A percentile compares a stretch with the other conserved stretches of the same genome.
Evolutionary conservation across 64 coral and sea anemone species (phyloP).

Genomic region (Montipora sp.): DNA sequence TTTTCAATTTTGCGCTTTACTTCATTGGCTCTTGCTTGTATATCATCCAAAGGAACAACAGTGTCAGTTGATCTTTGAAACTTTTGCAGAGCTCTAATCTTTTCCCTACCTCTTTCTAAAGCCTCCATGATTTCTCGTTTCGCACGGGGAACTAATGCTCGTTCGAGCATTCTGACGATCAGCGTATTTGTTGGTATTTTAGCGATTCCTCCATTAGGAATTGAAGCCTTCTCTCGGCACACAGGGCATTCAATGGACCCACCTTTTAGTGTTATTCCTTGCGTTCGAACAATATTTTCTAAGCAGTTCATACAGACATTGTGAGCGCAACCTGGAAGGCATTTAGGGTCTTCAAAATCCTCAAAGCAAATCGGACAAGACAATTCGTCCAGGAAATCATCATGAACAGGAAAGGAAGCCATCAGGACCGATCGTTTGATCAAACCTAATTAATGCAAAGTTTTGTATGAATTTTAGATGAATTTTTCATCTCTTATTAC

Average conservation of each 20-base stretch:
- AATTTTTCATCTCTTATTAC: background rate
- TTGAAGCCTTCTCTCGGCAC: conserved; percentile 42
- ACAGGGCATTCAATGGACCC: conserved; percentile 61
- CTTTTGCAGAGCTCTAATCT: conserved; percentile 26
- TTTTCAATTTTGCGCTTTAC: background rate
- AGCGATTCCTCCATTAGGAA: conserved; percentile 66
- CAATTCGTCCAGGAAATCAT: conserved; percentile 64
- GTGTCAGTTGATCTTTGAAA: background rate
- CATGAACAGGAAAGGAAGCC: conserved; percentile 15
- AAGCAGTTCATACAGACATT: conserved; percentile 70
- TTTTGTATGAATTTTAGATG: background rate
- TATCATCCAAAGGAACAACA: background rate
- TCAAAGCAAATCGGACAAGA: conserved; percentile 81
- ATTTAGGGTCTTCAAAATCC: conserved; percentile 83
- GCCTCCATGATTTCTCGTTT: conserved; percentile 52
- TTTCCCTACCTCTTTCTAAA: conserved; percentile 64
- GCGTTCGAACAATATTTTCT: conserved; percentile 45
- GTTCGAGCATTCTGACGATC: conserved; percentile 79
- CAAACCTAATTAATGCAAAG: too few relatives aligned
- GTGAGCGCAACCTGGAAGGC: conserved; percentile 79
- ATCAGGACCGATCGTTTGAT: background rate
- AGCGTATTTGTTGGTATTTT: conserved; percentile 65
- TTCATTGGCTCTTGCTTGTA: background rate
- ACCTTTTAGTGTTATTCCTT: background rate
- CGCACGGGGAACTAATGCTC: conserved; percentile 58